Conservation (phyloP, 2,888 invertebrate species). For the Tridacna crocea region DNA sequence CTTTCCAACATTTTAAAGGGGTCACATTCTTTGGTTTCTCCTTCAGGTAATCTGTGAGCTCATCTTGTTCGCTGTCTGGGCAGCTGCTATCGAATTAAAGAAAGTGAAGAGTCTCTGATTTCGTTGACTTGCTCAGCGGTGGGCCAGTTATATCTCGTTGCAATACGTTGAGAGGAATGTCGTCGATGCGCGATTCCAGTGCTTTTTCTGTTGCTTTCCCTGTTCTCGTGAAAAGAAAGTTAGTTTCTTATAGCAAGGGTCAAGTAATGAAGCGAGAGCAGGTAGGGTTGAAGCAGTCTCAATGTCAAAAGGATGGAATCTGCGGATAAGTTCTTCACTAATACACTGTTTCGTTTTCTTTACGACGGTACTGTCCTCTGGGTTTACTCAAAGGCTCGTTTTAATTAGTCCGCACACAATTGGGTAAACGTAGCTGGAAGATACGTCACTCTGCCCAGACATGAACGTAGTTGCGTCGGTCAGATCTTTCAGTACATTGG, state of each 20-base stretch:
- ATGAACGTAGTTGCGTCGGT: slow-evolving; percentile 30
- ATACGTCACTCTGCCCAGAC: slow-evolving; percentile 24
- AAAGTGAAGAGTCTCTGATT: too few relatives aligned
- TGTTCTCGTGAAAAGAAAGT: slow-evolving; percentile 5
- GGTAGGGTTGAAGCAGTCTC: background rate
- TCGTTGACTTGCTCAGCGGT: too few relatives aligned
- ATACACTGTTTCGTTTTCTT: slow-evolving; percentile 6
- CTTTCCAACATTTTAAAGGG: too few relatives aligned
- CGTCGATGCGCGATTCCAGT: too few relatives aligned
- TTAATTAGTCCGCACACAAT: slow-evolving; percentile 20
- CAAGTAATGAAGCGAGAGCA: slow-evolving; percentile 15
- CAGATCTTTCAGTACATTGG: slow-evolving; percentile 22
- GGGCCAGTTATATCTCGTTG: too few relatives aligned
- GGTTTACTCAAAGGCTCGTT: background rate
- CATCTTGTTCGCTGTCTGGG: too few relatives aligned
- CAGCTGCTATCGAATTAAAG: too few relatives aligned
- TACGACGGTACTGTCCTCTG: background rate
- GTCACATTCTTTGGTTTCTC: too few relatives aligned
- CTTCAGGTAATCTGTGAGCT: too few relatives aligned
- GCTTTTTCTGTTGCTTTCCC: too few relatives aligned
- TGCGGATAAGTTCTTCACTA: slow-evolving; percentile 1
- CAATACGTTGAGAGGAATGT: too few relatives aligned
- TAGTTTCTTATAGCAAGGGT: slow-evolving; percentile 19
- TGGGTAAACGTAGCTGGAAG: slow-evolving; percentile 24
- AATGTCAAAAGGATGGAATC: background rate